Base-by-base conservation (phyloP, 2,113 vertebrate genomes). In the Spermophilus dauricus region DNA sequence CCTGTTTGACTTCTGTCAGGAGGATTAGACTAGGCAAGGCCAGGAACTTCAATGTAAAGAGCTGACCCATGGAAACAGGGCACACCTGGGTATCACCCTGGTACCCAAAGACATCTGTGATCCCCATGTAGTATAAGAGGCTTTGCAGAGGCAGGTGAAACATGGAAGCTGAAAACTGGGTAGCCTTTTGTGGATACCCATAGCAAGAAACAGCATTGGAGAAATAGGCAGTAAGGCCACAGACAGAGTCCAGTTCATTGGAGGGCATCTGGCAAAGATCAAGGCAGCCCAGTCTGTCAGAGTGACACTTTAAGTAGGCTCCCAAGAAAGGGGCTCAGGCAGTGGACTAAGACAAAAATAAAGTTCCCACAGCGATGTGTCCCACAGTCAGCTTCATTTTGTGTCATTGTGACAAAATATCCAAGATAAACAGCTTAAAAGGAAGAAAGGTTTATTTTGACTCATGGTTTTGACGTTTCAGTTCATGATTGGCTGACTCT, bases 11-110 rank as follows among this genome's bases (percentile, higher is more conserved):
- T 86, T 70, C 6, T 42, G 3, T 69, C 58, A 65, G 81, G 70
- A 80, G 39, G 4, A 63, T n/a, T 39, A 65, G 86, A 28, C n/a
- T 37, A 37, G 18, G 75, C 61, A 72, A 82, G n/a, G 32, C 37
- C 28, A 70, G 37, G 30, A 13, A n/a, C 39, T 93, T 77, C 5
- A 85, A 90, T 86, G 20, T 75, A 26, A 89, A 95, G 88, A 91
- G 51, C 4, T 70, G 42, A 30, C 39, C 61, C 37, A 4, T 18
- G 5, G 67, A 56, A 73, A 34, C 8, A 69, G 28, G 65, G 39
- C 7, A 45, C 34, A 8, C 56, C 5, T 2, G 63, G 13, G 32
- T 28, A 72, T 65, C 58, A 39, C 12, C 30, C 14, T 61, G 30
- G 34, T 76, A 72, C 4, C 3, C 12, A 67, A n/a, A 73, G 56